Conservation (phyloP, 2,888 invertebrate genomes). For the Yponomeuta plumbellus region DNA sequence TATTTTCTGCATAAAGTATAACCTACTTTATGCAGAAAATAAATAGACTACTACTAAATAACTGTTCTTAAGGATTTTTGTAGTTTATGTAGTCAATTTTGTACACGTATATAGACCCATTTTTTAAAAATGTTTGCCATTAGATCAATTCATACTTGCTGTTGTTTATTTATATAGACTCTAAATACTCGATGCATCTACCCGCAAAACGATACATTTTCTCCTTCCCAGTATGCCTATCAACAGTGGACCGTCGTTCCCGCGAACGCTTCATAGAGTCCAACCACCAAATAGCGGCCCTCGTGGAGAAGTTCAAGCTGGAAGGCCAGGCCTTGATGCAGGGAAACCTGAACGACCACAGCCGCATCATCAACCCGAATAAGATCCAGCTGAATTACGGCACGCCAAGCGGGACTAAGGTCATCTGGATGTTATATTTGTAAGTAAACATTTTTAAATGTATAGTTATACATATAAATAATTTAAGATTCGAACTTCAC, state of each 20-base stretch:
- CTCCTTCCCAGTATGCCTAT: constrained; percentile 66
- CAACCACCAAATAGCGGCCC: constrained; percentile 92
- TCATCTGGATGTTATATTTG: constrained; percentile 82
- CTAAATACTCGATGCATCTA: neutral
- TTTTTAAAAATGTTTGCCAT: no score
- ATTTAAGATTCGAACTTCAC: no score
- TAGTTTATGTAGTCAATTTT: no score
- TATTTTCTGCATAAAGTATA: no score
- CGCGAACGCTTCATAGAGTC: constrained; percentile 95
- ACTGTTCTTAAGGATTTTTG: no score
- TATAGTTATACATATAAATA: no score
- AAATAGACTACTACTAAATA: no score
- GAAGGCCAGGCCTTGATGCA: constrained; percentile 88
- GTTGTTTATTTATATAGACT: no score
- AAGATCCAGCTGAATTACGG: constrained; percentile 87
- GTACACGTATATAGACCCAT: no score
- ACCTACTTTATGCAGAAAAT: no score
- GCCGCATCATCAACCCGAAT: constrained; percentile 78
- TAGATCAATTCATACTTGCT: no score
- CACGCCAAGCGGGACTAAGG: constrained; percentile 80
- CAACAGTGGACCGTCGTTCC: constrained; percentile 81
- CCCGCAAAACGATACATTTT: neutral
- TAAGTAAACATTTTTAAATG: constrained; percentile 45
- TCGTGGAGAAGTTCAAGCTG: constrained; percentile 93
- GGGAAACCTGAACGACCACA: constrained; percentile 72